phyloP scores from a whole-genome alignment of 2,113 vertebrate genomes.

The Chaenogobius annularis region DNA sequence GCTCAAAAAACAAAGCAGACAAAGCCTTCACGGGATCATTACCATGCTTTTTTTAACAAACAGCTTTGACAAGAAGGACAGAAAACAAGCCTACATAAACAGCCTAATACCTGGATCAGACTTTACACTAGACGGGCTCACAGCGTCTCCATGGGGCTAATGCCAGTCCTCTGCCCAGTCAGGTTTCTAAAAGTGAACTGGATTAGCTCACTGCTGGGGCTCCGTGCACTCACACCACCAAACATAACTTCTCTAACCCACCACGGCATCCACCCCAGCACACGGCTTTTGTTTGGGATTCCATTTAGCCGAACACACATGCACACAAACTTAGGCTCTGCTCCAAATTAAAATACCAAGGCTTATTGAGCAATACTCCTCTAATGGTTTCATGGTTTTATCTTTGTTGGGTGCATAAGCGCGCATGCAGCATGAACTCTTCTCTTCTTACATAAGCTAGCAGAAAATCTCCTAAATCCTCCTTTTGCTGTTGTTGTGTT shows the following conservation, averaged over 20 bases:
- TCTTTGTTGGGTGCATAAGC: conserved; percentile 50
- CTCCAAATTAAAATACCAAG: conserved; percentile 75
- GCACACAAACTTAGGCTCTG: conserved; percentile 37
- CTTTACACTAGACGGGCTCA: conserved; percentile 48
- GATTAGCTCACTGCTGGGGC: conserved; percentile 70
- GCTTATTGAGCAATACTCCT: conserved; percentile 73
- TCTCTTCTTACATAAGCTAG: conserved; percentile 68
- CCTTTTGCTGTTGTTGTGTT: conserved; percentile 78
- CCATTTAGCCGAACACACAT: conserved; percentile 28
- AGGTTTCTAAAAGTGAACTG: conserved; percentile 63
- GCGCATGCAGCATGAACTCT: conserved; percentile 39
- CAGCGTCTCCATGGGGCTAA: conserved; percentile 43
- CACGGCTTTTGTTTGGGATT: conserved; percentile 39
- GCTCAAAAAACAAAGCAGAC: background rate
- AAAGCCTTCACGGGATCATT: background rate
- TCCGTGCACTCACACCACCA: conserved; percentile 59
- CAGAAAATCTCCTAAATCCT: conserved; percentile 73
- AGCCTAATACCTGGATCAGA: conserved; percentile 54
- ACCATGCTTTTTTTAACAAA: background rate
- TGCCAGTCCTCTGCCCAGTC: conserved; percentile 49
- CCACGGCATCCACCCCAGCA: conserved; percentile 32
- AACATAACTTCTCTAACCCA: conserved; percentile 63
- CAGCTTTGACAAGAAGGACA: conserved; percentile 36
- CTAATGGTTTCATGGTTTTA: conserved; percentile 78
- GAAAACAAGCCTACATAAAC: conserved; percentile 47